Evolutionary conservation across 2,113 vertebrate species (phyloP), one percentile per base, ranked within the genome.

Genomic region (Nesospiza acunhae): DNA sequence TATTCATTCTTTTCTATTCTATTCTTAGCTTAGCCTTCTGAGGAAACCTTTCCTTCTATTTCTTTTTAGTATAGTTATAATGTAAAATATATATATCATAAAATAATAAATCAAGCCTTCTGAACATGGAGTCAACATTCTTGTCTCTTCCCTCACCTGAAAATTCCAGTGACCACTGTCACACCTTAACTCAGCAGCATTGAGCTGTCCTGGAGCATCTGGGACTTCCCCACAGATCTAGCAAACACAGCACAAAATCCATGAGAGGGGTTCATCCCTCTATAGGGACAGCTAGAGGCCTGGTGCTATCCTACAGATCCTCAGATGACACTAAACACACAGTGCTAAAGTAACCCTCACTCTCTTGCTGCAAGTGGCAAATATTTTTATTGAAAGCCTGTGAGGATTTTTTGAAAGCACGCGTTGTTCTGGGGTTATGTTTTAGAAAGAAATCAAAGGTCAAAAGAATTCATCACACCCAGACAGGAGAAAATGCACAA

Each of bases 131-230:
- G 37, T 37, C 37, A 37, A 37, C 37, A 9, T 37, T 37, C 37
- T 37, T 9, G 37, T 37, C 37, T 37, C 37, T 37, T 37, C 37
- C 37, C 37, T 37, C 37, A 37, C 37, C 37, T 37, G 37, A 37
- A 37, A 37, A 37, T 9, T 9, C 37, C 37, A 37, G 37, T 37
- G 37, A 37, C 37, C 37, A 37, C 37, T 37, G 37, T 37, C 37
- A 37, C 37, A 37, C 37, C 37, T 37, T 4, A 0, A 6, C 41
- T 52, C 46, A 89, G 19, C 0, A 3, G 19, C 47, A 42, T 0
- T 42, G 56, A 31, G 39, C 60, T 46, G 8, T 30, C 11, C 60
- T 56, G 28, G 24, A 84, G 37, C n/a, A 53, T 8, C 39, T 35
- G 35, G 94, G 49, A 77, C 5, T 81, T 55, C 66, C 60, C 33